phyloP scores from a whole-genome alignment of 2,113 vertebrate species.

The Pteronura brasiliensis region DNA sequence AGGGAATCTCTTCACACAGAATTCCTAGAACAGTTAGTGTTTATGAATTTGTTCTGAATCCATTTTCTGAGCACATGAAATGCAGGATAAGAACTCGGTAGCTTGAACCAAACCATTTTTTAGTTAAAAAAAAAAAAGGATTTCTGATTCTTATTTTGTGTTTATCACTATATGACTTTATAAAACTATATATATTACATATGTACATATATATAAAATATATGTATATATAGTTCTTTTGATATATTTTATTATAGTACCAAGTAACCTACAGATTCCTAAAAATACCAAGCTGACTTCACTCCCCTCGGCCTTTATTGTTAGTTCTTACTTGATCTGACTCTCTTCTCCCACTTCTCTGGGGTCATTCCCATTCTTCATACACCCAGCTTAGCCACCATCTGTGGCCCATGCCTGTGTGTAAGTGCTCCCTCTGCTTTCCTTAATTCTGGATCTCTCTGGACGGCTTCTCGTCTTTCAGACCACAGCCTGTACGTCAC shows the following conservation, averaged over 20 bases:
- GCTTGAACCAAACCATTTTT: neutral
- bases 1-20: neutral
- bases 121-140: neutral
- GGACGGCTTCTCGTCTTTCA: neutral
- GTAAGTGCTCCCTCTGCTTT: neutral
- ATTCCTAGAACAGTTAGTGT: neutral
- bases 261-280: neutral
- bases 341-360: neutral
- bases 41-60: neutral
- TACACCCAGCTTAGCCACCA: neutral
- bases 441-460: neutral
- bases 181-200: neutral
- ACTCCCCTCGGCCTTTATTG: neutral
- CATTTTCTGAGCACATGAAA: neutral
- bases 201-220: no score
- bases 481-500: neutral
- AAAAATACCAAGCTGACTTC: neutral
- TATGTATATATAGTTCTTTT: neutral
- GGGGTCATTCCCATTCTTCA: neutral
- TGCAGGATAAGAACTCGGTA: neutral
- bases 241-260: neutral
- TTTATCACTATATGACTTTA: neutral
- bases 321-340: neutral
- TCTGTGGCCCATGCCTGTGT: neutral
- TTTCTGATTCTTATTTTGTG: neutral